Percentiles rank a stretch among this genome's conserved stretches.
Conservation (phyloP, 1,140 invertebrate genomes). For the Musca vetustissima region DNA sequence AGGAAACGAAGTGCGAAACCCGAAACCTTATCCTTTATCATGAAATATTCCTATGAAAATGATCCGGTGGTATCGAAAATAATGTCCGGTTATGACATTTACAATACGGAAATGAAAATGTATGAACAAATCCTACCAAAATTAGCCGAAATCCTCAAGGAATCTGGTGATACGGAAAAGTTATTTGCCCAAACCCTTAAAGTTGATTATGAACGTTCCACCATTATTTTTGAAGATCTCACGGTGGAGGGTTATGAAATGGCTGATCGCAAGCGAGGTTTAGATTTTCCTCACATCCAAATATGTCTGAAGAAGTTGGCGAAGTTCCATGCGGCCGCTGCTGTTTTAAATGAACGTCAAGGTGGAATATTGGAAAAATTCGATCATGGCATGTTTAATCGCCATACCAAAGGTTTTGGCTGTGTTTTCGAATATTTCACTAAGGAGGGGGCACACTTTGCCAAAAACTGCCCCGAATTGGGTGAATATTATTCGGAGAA, state of each 20-base stretch:
- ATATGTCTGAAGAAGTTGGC: constrained; percentile 59
- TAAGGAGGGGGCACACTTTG: constrained; percentile 33
- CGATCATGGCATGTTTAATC: constrained; percentile 47
- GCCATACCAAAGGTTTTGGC: constrained; percentile 35
- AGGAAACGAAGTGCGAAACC: constrained; percentile 20
- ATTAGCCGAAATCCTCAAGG: constrained; percentile 32
- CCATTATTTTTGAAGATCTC: constrained; percentile 60
- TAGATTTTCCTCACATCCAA: constrained; percentile 58
- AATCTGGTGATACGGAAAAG: constrained; percentile 41
- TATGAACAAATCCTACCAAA: constrained; percentile 47
- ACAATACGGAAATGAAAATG: constrained; percentile 48
- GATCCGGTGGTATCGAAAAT: constrained; percentile 37
- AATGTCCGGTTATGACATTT: constrained; percentile 39
- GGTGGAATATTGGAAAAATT: constrained; percentile 37
- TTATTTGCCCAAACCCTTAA: constrained; percentile 45
- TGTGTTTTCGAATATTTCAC: constrained; percentile 38
- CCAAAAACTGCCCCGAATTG: constrained; percentile 25
- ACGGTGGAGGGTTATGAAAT: constrained; percentile 56
- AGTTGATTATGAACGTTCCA: constrained; percentile 46
- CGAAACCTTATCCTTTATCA: constrained; percentile 38
- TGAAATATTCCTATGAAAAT: constrained; percentile 47
- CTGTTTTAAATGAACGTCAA: constrained; percentile 44
- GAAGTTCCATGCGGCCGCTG: constrained; percentile 60
- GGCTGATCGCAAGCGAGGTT: constrained; percentile 59
- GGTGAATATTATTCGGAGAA: constrained; percentile 36